Base-by-base conservation (phyloP, 1,140 invertebrate species). In the Drosophila bifasciata region DNA sequence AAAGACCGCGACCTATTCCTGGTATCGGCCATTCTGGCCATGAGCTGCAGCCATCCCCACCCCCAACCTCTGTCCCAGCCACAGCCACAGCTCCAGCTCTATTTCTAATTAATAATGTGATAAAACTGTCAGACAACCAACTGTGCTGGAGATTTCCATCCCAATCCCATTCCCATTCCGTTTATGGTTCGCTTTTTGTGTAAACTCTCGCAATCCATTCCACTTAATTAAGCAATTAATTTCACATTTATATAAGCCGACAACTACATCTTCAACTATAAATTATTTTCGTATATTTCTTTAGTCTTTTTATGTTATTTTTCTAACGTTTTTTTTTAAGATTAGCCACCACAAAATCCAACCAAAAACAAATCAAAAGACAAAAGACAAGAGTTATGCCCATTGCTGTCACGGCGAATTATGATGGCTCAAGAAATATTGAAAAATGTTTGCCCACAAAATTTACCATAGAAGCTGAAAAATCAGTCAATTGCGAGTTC, bases 221-320 rank as follows among this genome's bases (percentile, higher is more conserved):
- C 81, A 86, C 83, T 88, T 88, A 86, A 86, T 86, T 86, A 86
- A 88, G 83, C 81, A 86, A 86, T 86, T 86, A 88, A 86, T 86
- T 88, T 77, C 69, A 56, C 77, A 86, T 86, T 86, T 86, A 86
- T 81, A 78, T 86, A 86, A 86, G 83, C 83, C 81, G 73, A 80
- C 80, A 85, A 85, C 72, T 66, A 73, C 80, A 74, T 75, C 79
- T 86, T 49, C 45, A 76, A 88, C 61, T 75, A 83, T 86, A 71
- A 86, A 88, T 88, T 81, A 80, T 72, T 60, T 61, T 75, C 63
- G 60, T 63, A 45, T 51, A 32, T 25, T 15, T 60, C 52, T 32
- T 17, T 44, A 21, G 43, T 51, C 28, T 43, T 39, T 8, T 41
- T 23, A n/a, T n/a, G 17, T 21, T 56, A 13, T 45, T 64, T 39